Base-by-base conservation (phyloP, 2,113 vertebrate species). In the Antidorcas marsupialis region DNA sequence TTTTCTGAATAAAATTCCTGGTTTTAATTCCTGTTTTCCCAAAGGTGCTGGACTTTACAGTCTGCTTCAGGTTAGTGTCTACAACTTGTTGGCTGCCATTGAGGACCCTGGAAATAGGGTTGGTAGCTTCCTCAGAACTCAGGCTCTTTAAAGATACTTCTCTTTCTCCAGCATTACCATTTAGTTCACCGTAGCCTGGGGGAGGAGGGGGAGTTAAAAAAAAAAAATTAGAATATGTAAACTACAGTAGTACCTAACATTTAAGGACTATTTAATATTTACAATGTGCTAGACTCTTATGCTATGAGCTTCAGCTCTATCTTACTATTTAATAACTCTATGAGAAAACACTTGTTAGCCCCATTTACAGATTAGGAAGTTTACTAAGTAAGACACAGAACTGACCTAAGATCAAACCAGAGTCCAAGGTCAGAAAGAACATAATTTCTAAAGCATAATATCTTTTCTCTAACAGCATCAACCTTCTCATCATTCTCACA, bases 1-100 rank as follows among this genome's bases (percentile, higher is more conserved):
- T 99, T 98, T 99, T 99, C 98, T 99, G 99, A 97, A 99, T 98
- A 98, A 99, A 98, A 98, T 99, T 99, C 98, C 99, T 99, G 97
- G 99, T n/a, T 99, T 99, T 99, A 98, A 99, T 99, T 98, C 99
- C 99, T 97, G 98, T 98, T 98, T 99, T 99, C 74, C 99, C 99
- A 99, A 99, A 98, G 94, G 98, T 93, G 59, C 98, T n/a, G 88
- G 98, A 62, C 98, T 99, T 99, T 96, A 98, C 96, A 47, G 98
- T 95, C 98, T 98, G 99, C 96, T 99, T 99, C 87, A 64, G 95
- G 21, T 97, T 98, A 94, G 98, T 78, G 96, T 99, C 99, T 98
- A 95, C 92, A 0, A 97, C 97, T 98, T 99, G 98, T 98, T 99
- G 99, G 98, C 98, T 99, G 98, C 99, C 99, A 98, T 99, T 99